Evolutionary conservation across 2,888 invertebrate species (phyloP), one percentile per base, ranked within the genome.

Genomic region (Lasioglossum calceatum): DNA sequence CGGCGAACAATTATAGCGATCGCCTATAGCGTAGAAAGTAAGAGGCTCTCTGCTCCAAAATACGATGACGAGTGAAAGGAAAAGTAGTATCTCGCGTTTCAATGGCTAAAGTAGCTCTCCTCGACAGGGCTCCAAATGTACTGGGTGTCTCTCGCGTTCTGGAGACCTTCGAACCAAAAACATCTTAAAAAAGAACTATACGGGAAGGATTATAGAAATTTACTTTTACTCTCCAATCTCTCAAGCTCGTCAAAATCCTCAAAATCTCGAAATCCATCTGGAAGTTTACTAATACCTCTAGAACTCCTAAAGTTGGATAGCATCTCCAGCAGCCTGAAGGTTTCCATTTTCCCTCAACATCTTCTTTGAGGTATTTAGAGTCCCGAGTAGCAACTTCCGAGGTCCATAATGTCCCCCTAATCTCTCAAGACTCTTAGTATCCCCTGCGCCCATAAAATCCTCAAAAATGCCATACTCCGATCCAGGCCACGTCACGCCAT

Each of bases 11-110:
- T 79, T 81, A 81, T 67, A 77, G 42, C 67, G 32, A 77, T 81
- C 80, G 80, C 81, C 77, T 39, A 39, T 32, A 81, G 78, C 77
- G 81, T 81, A 77, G 81, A 77, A 77, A 77, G 78, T 77, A 67
- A 77, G 67, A 54, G 81, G 67, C 70, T 54, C 42, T 16, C 32
- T 44, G 79, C 70, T 54, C 78, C 32, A 42, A 81, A 81, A 81
- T 81, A 50, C 67, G 70, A 32, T 50, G 42, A 54, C 32, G 42
- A 39, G 70, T 81, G 81, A 81, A 81, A 81, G 81, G 78, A 77
- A 77, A 81, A 70, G 78, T 47, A 44, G 67, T 32, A n/a, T 23
- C 36, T n/a, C 27, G 50, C 32, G 44, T 75, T 80, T 75, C 61
- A 44, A 72, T 72, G 72, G 42, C 70, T 70, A n/a, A 70, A 70